phyloP scores from a whole-genome alignment of 2,888 invertebrate genomes.

The Euphydryas editha region DNA sequence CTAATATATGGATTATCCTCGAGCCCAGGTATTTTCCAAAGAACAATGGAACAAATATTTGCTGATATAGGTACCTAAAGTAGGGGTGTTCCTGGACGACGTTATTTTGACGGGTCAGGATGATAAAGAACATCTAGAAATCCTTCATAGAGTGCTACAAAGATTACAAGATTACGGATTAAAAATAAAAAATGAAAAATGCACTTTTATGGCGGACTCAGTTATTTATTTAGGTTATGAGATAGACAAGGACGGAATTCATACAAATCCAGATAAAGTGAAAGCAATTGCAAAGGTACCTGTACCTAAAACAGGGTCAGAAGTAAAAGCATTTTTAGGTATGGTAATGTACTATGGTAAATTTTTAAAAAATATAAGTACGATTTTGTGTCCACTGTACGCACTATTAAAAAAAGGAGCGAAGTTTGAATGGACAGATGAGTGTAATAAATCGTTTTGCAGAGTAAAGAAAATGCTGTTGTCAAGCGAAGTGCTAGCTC shows the following conservation, averaged over 20 bases:
- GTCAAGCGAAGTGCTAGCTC: neutral
- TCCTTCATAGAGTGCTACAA: neutral
- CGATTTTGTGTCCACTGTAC: neutral
- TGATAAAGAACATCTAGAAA: neutral
- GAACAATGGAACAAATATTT: too few species aligned
- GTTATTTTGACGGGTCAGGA: too few species aligned
- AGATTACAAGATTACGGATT: neutral
- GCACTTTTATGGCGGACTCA: neutral
- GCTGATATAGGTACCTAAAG: too few species aligned
- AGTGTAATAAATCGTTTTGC: neutral
- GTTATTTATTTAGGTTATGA: slow-evolving; percentile 4
- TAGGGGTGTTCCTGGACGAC: too few species aligned
- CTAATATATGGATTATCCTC: too few species aligned
- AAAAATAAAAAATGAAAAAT: slow-evolving; percentile 9
- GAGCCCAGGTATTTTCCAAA: too few species aligned
- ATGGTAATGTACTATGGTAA: slow-evolving; percentile 5
- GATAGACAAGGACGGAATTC: neutral
- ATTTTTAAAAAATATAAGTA: neutral
- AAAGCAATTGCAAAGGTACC: slow-evolving; percentile 9
- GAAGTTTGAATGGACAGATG: neutral
- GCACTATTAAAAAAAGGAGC: neutral
- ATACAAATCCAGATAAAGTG: slow-evolving; percentile 11
- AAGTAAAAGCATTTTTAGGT: slow-evolving; percentile 3
- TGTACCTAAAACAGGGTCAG: neutral
- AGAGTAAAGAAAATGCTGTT: neutral